Evolutionary conservation across 2,888 invertebrate genomes (phyloP).

Genomic region (Minunthozetes semirufus): DNA sequence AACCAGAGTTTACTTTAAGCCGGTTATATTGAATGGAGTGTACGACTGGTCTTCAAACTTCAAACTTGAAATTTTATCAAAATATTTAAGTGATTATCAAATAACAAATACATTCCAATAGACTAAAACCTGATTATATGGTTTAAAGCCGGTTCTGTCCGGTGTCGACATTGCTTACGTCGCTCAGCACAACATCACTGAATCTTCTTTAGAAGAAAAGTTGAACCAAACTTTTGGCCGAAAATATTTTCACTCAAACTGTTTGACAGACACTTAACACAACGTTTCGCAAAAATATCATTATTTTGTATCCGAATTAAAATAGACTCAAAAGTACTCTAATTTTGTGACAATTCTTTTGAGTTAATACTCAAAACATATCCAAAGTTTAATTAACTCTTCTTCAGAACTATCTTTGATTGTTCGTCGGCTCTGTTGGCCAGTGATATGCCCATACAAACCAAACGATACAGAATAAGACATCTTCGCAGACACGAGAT

Average conservation of each 20-base stretch:
- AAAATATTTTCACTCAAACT: neutral
- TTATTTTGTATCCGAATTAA: no score
- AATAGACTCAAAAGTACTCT: no score
- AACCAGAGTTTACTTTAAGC: neutral
- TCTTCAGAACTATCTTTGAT: no score
- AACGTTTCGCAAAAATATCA: no score
- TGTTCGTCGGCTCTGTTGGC: no score
- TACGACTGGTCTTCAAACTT: neutral
- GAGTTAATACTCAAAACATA: no score
- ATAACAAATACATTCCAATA: neutral
- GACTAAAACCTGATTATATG: conserved; percentile 20
- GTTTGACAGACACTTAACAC: neutral
- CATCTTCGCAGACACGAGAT: conserved; percentile 39
- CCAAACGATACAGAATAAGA: conserved; percentile 35
- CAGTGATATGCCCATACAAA: conserved; percentile 34
- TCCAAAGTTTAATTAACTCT: no score
- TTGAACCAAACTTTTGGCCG: neutral
- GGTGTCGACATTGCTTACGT: conserved; percentile 7
- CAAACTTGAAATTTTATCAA: no score
- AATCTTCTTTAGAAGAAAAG: neutral
- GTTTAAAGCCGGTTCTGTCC: conserved; percentile 19
- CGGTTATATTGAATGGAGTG: neutral
- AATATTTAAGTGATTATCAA: no score
- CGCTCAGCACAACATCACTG: neutral
- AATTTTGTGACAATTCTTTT: no score